A percentile compares a stretch with the other conserved stretches of the same genome.
phyloP scores from a whole-genome alignment of 1,140 invertebrate genomes.

The Phocides pigmalion region DNA sequence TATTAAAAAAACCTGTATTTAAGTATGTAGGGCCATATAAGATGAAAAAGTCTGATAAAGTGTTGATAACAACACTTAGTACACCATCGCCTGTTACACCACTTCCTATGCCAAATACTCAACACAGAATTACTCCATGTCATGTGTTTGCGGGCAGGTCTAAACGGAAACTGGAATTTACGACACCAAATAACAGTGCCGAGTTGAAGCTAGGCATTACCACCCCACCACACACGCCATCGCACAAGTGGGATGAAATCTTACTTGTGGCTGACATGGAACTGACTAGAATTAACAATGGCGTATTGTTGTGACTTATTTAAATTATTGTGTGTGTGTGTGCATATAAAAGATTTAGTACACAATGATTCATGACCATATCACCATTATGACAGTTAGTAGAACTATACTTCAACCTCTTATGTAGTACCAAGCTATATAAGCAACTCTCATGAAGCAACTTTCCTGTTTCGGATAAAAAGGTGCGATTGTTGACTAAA shows the following conservation, averaged over 20 bases:
- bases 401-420: too few relatives aligned
- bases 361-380: background rate
- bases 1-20: constrained; percentile 88
- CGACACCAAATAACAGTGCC: constrained; percentile 60
- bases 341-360: constrained; percentile 11
- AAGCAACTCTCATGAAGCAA: too few relatives aligned
- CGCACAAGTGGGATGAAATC: constrained; percentile 82
- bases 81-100: constrained; percentile 75
- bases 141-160: constrained; percentile 72
- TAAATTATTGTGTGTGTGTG: constrained; percentile 32
- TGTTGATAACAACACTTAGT: constrained; percentile 28
- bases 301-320: constrained; percentile 61
- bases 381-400: too few relatives aligned
- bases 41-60: constrained; percentile 64
- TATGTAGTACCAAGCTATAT: too few relatives aligned
- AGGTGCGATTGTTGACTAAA: too few relatives aligned
- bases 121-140: constrained; percentile 56
- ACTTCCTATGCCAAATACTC: constrained; percentile 53
- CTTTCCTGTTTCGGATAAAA: too few relatives aligned
- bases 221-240: constrained; percentile 75
- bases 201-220: constrained; percentile 61
- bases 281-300: constrained; percentile 80
- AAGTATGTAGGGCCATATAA: constrained; percentile 86
- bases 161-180: constrained; percentile 79
- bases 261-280: constrained; percentile 81